Evolutionary conservation across 2,888 invertebrate species (phyloP).

Genomic region (Seladonia tumulorum): DNA sequence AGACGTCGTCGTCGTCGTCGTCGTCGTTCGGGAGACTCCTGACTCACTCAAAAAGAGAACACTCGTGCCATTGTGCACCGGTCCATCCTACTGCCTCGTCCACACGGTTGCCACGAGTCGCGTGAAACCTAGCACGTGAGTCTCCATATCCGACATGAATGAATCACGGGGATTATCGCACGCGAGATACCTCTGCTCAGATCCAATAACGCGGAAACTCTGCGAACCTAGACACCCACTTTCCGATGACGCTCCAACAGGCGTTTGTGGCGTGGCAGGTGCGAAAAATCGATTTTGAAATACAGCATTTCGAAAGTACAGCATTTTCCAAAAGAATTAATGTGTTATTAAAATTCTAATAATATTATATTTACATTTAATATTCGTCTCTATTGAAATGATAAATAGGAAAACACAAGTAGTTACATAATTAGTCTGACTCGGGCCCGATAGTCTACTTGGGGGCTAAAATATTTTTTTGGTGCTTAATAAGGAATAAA

Average conservation of each 20-base stretch:
- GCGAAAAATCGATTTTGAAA: too few relatives aligned
- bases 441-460: too few relatives aligned
- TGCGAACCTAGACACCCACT: neutral
- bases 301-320: too few relatives aligned
- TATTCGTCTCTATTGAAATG: too few relatives aligned
- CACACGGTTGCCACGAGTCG: conserved; percentile 47
- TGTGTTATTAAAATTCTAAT: too few relatives aligned
- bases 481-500: too few relatives aligned
- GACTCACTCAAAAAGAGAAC: conserved; percentile 70
- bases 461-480: too few relatives aligned
- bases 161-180: conserved; percentile 56
- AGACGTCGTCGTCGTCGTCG: conserved; percentile 59
- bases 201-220: conserved; percentile 7
- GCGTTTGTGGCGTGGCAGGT: neutral
- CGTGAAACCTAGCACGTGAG: conserved; percentile 25
- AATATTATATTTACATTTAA: too few relatives aligned
- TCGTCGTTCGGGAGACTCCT: conserved; percentile 41
- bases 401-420: too few relatives aligned
- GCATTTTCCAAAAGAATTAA: too few relatives aligned
- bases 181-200: conserved; percentile 28
- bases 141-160: conserved; percentile 63
- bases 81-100: conserved; percentile 66
- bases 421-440: too few relatives aligned
- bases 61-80: conserved; percentile 66
- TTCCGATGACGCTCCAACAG: neutral